phyloP scores from a whole-genome alignment of 2,888 invertebrate genomes.

The Rosalia funebris region DNA sequence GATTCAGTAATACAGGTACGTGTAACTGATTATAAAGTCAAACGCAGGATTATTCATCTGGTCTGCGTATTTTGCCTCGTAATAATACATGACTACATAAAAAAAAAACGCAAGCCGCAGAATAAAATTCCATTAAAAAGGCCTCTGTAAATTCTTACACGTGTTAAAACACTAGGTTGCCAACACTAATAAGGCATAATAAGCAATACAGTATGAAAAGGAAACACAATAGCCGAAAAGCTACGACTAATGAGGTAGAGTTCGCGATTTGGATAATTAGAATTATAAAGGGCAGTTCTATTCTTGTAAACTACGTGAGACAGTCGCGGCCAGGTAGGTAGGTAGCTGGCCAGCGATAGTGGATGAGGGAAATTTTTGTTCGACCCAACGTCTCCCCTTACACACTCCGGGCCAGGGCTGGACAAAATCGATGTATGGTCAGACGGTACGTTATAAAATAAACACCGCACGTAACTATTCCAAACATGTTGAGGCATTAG shows the following conservation, averaged over 20 bases:
- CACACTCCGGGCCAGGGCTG: constrained; percentile 40
- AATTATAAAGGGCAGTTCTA: constrained; percentile 51
- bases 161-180: background rate
- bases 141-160: too few relatives aligned
- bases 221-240: constrained; percentile 22
- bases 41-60: too few relatives aligned
- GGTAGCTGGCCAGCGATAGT: constrained; percentile 39
- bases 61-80: too few relatives aligned
- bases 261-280: constrained; percentile 50
- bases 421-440: constrained; percentile 29
- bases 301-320: constrained; percentile 56
- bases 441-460: too few relatives aligned
- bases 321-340: constrained; percentile 44
- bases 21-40: too few relatives aligned
- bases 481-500: too few relatives aligned
- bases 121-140: too few relatives aligned
- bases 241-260: constrained; percentile 45
- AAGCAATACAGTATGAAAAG: constrained; percentile 13
- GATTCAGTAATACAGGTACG: constrained; percentile 2
- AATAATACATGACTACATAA: too few relatives aligned
- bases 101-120: too few relatives aligned
- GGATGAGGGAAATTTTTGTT: constrained; percentile 41
- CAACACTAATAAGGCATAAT: constrained; percentile 19
- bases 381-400: constrained; percentile 34
- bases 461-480: too few relatives aligned